Evolutionary conservation across 2,113 vertebrate species (phyloP), one percentile per base, ranked within the genome.

Genomic region (Columba livia): DNA sequence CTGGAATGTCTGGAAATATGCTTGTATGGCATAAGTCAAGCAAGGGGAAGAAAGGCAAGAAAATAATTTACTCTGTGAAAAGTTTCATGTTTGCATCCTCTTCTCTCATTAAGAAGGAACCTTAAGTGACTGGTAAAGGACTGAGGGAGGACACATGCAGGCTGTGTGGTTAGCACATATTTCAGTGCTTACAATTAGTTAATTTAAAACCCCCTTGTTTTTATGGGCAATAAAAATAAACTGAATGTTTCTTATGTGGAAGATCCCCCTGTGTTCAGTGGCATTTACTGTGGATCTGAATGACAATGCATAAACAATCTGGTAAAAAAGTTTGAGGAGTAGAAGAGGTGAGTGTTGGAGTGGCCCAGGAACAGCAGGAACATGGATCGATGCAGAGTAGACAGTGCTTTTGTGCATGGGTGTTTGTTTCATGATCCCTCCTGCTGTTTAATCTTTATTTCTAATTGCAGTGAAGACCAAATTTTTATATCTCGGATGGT

Each of bases 11-110:
- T 80, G 70, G n/a, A 78, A 89, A 80, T 87, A 78, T 6, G 32
- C 3, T 87, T 15, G 2, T 10, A 11, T 66, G 12, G 7, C 1
- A 0, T 61, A 51, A 84, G 9, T 4, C 5, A 5, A 53, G 5
- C 5, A 51, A 75, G 7, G 3, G 3, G 11, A 89, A 86, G 5
- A 11, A 80, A 79, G 6, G 25, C 4, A 83, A 72, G 34, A 77
- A 91, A 72, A 67, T 8, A n/a, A 3, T 85, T 85, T 69, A 11
- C 10, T 67, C 23, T 61, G 25, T 57, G 47, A 50, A 60, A 61
- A 74, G 9, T 54, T 78, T 87, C 13, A 11, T 73, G 5, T 53
- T 89, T 81, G 5, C 28, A 50, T 66, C 10, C 9, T 84, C 2
- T 32, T 60, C 21, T 10, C 2, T 73, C 11, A 29, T 70, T 53